These are phyloP conservation scores for Acrobasis consociella DNA, from an alignment of 2,888 invertebrate genomes.

Conservation along the genomic window DNA sequence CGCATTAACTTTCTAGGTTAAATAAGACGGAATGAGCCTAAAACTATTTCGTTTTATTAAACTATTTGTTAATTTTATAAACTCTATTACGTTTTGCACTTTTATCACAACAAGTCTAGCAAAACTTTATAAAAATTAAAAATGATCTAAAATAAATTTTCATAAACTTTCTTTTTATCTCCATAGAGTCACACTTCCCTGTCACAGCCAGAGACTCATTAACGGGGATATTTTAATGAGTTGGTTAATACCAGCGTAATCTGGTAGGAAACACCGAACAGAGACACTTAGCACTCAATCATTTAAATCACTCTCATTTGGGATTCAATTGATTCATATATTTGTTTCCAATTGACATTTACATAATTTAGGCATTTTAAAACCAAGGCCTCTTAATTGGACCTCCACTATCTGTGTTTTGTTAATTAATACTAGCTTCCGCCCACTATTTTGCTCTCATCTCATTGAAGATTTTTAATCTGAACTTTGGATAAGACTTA, in stretches of 20 bases:
- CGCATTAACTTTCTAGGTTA: no score
- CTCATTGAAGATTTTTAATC: not conserved
- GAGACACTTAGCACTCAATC: constrained; percentile 13
- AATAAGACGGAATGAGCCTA: no score
- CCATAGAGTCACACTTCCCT: constrained; percentile 4
- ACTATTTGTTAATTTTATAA: no score
- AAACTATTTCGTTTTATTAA: no score
- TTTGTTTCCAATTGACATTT: constrained; percentile 1
- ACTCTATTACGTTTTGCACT: no score
- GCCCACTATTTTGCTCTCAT: not conserved
- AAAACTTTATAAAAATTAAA: no score
- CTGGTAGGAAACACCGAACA: constrained; percentile 14
- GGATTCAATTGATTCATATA: not conserved
- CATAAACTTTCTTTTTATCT: not conserved
- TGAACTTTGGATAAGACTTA: not conserved
- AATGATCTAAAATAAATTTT: no score
- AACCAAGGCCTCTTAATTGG: no score
- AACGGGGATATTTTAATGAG: constrained; percentile 31
- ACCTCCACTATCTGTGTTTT: not conserved
- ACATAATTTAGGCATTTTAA: no score
- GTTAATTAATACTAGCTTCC: not conserved
- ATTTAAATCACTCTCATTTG: constrained; percentile 13
- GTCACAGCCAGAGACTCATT: constrained; percentile 22
- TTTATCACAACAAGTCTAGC: no score
- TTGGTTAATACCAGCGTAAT: constrained; percentile 19